Conservation (phyloP, 2,113 vertebrate species). For the Heloderma charlesbogerti region DNA sequence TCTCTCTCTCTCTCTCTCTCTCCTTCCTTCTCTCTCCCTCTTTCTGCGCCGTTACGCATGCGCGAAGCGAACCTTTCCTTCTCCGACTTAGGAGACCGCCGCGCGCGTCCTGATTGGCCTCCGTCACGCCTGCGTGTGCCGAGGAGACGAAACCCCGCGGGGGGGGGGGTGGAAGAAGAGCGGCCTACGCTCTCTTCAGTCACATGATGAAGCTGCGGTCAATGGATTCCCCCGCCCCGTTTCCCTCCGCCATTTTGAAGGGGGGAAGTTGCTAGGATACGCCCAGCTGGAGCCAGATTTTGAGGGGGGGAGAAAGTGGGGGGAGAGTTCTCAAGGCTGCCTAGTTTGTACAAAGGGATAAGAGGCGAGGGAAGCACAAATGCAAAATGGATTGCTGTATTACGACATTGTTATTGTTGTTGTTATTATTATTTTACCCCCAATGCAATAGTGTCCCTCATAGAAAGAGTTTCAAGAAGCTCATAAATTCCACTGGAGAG, state of each 20-base stretch:
- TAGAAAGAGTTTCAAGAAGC: not conserved
- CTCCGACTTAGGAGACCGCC: not conserved
- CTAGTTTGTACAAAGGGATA: no score
- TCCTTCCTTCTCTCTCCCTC: not conserved
- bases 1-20: not conserved
- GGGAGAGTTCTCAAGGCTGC: no score
- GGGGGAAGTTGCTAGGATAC: conserved; percentile 48
- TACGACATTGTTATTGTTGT: not conserved
- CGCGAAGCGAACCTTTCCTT: not conserved
- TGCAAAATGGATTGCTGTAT: not conserved
- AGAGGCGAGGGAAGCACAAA: not conserved
- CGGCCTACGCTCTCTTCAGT: rapidly evolving
- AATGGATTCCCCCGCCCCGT: not conserved
- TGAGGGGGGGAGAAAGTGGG: no score
- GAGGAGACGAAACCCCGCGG: no score
- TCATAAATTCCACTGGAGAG: not conserved
- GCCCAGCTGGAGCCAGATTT: not conserved
- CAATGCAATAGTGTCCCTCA: no score
- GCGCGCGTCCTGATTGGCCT: not conserved
- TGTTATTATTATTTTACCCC: no score
- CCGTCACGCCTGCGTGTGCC: not conserved
- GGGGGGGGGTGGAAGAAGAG: not conserved
- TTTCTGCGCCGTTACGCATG: not conserved
- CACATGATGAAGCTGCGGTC: not conserved
- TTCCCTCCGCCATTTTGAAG: conserved; percentile 35